Base-by-base conservation (phyloP, 2,888 invertebrate species). In the Lypha dubia region DNA sequence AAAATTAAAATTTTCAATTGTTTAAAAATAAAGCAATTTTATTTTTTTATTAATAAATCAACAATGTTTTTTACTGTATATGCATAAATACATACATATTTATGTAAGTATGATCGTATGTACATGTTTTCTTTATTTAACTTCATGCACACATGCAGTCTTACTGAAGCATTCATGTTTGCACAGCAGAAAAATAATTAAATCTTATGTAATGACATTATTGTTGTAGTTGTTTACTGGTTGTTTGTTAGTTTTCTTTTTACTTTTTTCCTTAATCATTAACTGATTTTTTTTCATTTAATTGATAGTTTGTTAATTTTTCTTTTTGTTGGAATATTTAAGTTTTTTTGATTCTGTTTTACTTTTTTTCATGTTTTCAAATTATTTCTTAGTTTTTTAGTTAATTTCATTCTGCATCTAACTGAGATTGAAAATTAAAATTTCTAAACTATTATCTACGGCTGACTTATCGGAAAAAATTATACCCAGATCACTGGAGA, bases 151-250 rank as follows among this genome's bases (percentile, higher is more conserved):
- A 60, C 68, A 67, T 60, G 67, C 60, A 68, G 35, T 38, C 67
- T 38, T 41, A 77, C 68, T 77, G 49, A 77, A 77, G 63, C 56
- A 65, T 58, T 77, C 71, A 71, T 60, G 71, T 71, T 60, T 35
- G 15, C 17, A 60, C 46, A 56, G 38, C 38, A 53, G 41, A 53
- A 44, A 46, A 63, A 62, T 41, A 68, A 15, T 56, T 41, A 44
- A 56, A n/a, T 41, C 44, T 70, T 70, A 70, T 56, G 56, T 56
- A 70, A 70, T 56, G 24, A 13, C 24, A 70, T 70, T 70, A 11
- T 67, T 67, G 41, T 41, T 41, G 41, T 9, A 13, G 41, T 13
- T 41, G 41, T 15, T 28, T 28, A 28, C 28, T 2, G 2, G 28
- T 28, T 28, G 28, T 28, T 28, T 4, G 5, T 11, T 13, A 41